Base-by-base conservation (phyloP, 1,140 invertebrate species). In the Triops longicaudatus region DNA sequence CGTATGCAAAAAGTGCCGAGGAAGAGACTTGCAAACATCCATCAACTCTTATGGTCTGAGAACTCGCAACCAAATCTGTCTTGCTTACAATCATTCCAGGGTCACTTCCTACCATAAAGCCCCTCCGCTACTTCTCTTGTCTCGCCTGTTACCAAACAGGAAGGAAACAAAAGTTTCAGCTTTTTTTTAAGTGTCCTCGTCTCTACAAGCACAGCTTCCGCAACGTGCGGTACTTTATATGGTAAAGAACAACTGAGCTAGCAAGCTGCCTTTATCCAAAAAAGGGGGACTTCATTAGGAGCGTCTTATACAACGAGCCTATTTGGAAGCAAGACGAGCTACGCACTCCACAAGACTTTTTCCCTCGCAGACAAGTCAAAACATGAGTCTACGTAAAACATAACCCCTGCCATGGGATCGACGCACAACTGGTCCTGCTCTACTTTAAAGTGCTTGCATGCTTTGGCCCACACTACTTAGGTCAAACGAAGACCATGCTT, bases 1-100 rank as follows among this genome's bases (percentile, higher is more conserved):
- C 50, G 50, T 63, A 63, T 63, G 50, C 50, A 63, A 63, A 63
- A 63, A 63, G 50, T 63, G 50, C 50, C 50, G 50, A 63, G 50
- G 50, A 63, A 63, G 14, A 22, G 22, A 63, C 50, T 63, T 63
- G 50, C 50, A 63, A n/a, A 5, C 50, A 63, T 63, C 50, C 50
- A 63, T 63, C 50, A 63, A 63, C 50, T 63, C 50, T 63, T 63
- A 63, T 63, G 50, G 50, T 63, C 50, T 22, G 17, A 63, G 14
- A 63, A 63, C 50, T 63, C 50, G 22, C 50, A 63, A 63, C 50
- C 14, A 63, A 63, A 22, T 63, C 50, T 17, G n/a, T 63, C 50
- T 22, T 63, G 50, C 22, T 22, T 63, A 22, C 3, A 63, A 63
- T 63, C 50, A 12, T 22, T 22, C 50, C 50, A 63, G 50, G 50